Base-by-base conservation (phyloP, 1,140 invertebrate genomes). In the Neotoxoptera formosana region DNA sequence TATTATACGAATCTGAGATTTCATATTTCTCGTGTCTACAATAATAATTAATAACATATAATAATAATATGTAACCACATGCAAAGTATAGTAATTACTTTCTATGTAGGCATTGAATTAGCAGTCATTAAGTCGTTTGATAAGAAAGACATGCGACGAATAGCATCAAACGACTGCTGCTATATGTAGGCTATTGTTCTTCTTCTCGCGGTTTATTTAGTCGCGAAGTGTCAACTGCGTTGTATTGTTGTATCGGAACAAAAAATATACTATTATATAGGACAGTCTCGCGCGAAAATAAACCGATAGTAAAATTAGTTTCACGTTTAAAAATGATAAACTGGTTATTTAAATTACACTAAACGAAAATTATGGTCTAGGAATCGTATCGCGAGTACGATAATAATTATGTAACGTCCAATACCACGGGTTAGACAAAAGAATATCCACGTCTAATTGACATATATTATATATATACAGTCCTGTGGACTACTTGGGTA, bases 191-290 rank as follows among this genome's bases (percentile, higher is more conserved):
- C 45, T 76, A 91, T 92, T 83, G 67, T 83, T 83, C 34, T n/a
- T 87, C 53, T 87, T 90, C 34, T 83, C 48, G 67, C 9, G 67
- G 90, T 92, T 83, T 81, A 92, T 51, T 23, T 21, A 20, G 51
- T 89, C 23, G 20, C 23, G 20, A 21, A 51, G 2, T 53, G 9
- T 23, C n/a, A 51, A 20, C n/a, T 51, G 21, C n/a, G n/a, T 53
- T 84, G 23, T 17, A 76, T 84, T 84, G 41, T 84, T 84, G 25
- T 84, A 41, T 84, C 21, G 11, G 7, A 7, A 48, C 17, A 48
- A 48, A 4, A n/a, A 48, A 48, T n/a, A 87, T 87, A 47, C n/a
- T n/a, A n/a, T n/a, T n/a, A 48, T 87, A 47, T 48, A 87, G 25
- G 30, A 4, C 84, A 87, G 45, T 86, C 81, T 41, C 7, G 20